Conservation (phyloP, 2,888 invertebrate species). For the Venustoraphidia nigricollis region DNA sequence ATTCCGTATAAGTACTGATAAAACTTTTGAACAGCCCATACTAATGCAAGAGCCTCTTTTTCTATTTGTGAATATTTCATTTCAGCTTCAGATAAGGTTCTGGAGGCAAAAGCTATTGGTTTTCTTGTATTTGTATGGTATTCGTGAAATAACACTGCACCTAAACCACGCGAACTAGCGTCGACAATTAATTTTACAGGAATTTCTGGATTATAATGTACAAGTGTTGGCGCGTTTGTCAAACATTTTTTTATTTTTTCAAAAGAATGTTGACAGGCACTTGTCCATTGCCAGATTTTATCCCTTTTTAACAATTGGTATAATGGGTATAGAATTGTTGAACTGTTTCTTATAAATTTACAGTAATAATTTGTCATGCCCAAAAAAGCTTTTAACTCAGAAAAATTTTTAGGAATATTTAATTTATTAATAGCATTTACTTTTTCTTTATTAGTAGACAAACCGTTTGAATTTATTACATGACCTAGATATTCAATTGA, state of each 20-base stretch:
- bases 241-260: not conserved
- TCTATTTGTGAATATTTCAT: conserved; percentile 7
- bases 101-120: conserved; percentile 10
- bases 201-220: not conserved
- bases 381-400: not conserved
- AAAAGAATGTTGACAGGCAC: not conserved
- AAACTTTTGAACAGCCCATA: not conserved
- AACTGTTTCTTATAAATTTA: not conserved
- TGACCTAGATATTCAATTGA: too few relatives aligned
- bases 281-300: not conserved
- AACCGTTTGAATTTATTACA: too few relatives aligned
- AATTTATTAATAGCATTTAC: conserved; percentile 10
- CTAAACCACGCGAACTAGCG: not conserved
- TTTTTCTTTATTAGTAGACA: conserved; percentile 1
- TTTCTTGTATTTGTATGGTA: not conserved
- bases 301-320: not conserved
- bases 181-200: conserved; percentile 3
- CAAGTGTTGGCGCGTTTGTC: not conserved
- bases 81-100: conserved; percentile 9
- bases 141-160: not conserved
- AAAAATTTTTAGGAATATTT: not conserved
- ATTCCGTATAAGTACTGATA: not conserved
- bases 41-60: conserved; percentile 6
- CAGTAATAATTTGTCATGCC: not conserved
- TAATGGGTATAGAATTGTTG: not conserved